Evolutionary conservation across 2,797 vertebrate genomes (phyloP).

Genomic region (Apogon hyalosoma): DNA sequence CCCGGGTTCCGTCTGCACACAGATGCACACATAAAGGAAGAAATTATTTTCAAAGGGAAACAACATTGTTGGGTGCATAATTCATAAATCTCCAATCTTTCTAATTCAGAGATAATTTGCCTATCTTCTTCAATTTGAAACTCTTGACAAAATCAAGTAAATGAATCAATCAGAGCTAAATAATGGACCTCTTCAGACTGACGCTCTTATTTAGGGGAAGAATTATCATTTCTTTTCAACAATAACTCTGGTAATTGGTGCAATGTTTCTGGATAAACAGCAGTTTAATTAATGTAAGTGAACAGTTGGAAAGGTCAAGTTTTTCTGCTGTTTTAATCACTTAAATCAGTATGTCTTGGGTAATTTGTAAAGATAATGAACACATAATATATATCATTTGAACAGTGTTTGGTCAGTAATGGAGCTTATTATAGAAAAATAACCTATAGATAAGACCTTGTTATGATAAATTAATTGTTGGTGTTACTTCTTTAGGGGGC

Average conservation of each 20-base stretch:
- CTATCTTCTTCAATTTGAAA: background rate
- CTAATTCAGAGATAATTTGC: constrained; percentile 8
- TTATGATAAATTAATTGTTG: no score
- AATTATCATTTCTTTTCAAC: background rate
- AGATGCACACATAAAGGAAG: background rate
- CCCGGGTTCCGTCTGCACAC: background rate
- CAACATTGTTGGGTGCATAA: constrained; percentile 11
- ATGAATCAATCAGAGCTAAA: background rate
- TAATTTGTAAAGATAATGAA: no score
- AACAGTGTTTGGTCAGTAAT: no score
- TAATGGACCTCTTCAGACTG: background rate
- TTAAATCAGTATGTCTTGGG: no score
- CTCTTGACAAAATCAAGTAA: background rate
- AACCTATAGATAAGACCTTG: no score
- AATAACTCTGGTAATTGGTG: background rate
- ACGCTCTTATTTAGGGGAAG: background rate
- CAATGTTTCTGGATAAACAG: background rate
- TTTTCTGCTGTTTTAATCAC: no score
- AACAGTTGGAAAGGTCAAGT: background rate
- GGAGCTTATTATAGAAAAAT: no score
- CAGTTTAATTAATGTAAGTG: background rate
- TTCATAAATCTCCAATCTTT: constrained; percentile 12
- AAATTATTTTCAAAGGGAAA: background rate
- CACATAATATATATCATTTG: no score
- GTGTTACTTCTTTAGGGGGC: no score